Conservation (phyloP, 2,888 invertebrate genomes). For the Pollenia griseotomentosa region DNA sequence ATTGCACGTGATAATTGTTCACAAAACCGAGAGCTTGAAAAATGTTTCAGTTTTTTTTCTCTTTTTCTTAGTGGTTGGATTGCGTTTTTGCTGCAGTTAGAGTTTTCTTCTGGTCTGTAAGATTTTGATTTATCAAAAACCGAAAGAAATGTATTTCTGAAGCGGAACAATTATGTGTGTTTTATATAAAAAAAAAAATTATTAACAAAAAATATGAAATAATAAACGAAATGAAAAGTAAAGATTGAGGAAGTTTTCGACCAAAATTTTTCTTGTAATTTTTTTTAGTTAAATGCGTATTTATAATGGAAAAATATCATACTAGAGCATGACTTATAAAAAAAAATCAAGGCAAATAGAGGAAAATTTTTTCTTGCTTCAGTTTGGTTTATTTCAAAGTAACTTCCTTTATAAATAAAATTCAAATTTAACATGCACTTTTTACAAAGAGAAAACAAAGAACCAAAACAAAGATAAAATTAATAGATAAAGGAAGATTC, state of each 20-base stretch:
- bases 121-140: slow-evolving; percentile 71
- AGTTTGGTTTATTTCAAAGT: not conserved
- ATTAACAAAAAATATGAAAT: slow-evolving; percentile 46
- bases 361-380: slow-evolving; percentile 56
- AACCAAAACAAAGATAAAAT: slow-evolving; percentile 35
- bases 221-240: slow-evolving; percentile 68
- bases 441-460: slow-evolving; percentile 6
- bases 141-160: slow-evolving; percentile 56
- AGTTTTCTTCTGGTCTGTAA: slow-evolving; percentile 69
- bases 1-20: slow-evolving; percentile 77
- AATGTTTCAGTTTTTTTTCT: not conserved
- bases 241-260: slow-evolving; percentile 71
- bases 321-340: slow-evolving; percentile 73
- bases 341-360: slow-evolving; percentile 68
- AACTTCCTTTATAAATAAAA: slow-evolving; percentile 66
- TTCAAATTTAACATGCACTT: slow-evolving; percentile 48
- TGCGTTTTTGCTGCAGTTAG: slow-evolving; percentile 60
- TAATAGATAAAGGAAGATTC: slow-evolving; percentile 64
- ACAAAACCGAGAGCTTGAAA: slow-evolving; percentile 58
- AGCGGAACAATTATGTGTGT: slow-evolving; percentile 63
- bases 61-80: slow-evolving; percentile 64
- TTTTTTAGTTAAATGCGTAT: slow-evolving; percentile 55
- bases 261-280: slow-evolving; percentile 15
- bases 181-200: slow-evolving; percentile 6
- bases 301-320: slow-evolving; percentile 55